These are phyloP conservation scores for Caenorhabditis panamensis DNA, from an alignment of 2,888 invertebrate species.

Conservation along the genomic window DNA sequence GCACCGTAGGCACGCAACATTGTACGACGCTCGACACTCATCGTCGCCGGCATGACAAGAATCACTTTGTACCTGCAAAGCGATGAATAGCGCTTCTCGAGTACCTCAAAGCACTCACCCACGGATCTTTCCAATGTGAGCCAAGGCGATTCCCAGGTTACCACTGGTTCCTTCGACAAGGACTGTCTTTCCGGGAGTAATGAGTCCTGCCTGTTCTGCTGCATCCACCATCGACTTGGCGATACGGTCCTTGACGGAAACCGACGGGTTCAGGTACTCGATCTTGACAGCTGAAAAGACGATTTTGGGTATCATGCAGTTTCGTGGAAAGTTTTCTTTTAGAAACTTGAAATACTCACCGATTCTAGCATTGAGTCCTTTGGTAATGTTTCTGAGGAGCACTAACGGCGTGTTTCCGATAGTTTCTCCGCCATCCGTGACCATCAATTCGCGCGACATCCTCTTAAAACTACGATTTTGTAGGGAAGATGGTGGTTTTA, in stretches of 20 bases:
- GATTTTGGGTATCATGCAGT: too few species aligned
- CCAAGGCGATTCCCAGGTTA: slow-evolving; percentile 80
- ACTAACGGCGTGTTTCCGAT: slow-evolving; percentile 78
- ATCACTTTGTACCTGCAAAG: slow-evolving; percentile 76
- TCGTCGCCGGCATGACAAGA: slow-evolving; percentile 79
- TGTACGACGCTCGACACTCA: slow-evolving; percentile 77
- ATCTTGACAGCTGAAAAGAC: slow-evolving; percentile 79
- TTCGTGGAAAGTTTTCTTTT: too few species aligned
- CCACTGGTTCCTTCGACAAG: slow-evolving; percentile 77
- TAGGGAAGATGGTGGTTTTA: too few species aligned
- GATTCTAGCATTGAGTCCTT: slow-evolving; percentile 73
- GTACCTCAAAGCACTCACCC: slow-evolving; percentile 27
- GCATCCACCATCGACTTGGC: slow-evolving; percentile 77
- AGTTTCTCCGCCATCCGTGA: slow-evolving; percentile 52
- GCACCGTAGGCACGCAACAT: slow-evolving; percentile 76
- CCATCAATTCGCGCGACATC: slow-evolving; percentile 62
- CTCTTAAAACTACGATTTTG: background rate
- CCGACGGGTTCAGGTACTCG: slow-evolving; percentile 79
- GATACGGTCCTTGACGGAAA: slow-evolving; percentile 79
- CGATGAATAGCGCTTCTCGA: too few species aligned
- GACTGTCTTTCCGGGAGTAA: slow-evolving; percentile 67
- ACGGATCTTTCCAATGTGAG: slow-evolving; percentile 64
- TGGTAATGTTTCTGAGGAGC: slow-evolving; percentile 71
- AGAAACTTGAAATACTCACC: too few species aligned
- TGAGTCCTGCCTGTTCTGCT: slow-evolving; percentile 63